A percentile compares a stretch with the other conserved stretches of the same genome.
phyloP scores from a whole-genome alignment of 2,797 vertebrate species.

The Enteromius paludinosus region DNA sequence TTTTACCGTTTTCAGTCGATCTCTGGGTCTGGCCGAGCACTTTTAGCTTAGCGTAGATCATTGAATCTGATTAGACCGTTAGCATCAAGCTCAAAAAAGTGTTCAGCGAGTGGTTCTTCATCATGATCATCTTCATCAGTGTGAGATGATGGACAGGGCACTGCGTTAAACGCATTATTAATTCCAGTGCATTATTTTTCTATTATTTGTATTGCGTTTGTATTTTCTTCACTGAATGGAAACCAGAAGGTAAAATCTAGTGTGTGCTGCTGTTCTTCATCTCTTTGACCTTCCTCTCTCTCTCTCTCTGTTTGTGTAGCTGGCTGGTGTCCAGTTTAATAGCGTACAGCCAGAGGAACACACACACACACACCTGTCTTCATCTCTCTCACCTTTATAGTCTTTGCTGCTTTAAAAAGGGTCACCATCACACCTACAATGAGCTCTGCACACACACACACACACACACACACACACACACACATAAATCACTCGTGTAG shows the following conservation, averaged over 20 bases:
- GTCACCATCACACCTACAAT: neutral
- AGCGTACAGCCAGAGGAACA: neutral
- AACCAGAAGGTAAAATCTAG: neutral
- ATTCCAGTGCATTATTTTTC: no score
- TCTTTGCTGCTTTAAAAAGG: neutral
- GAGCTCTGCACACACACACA: neutral
- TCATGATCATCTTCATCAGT: no score
- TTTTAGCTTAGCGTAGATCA: no score
- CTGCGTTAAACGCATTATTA: no score
- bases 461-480: neutral
- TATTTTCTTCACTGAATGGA: neutral
- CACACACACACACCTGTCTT: neutral
- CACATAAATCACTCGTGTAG: neutral
- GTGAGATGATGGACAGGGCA: no score
- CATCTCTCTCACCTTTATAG: neutral
- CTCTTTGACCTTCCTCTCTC: neutral
- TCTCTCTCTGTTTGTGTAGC: neutral
- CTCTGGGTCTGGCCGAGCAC: no score
- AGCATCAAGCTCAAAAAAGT: no score
- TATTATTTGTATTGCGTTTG: neutral
- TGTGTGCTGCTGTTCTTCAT: neutral
- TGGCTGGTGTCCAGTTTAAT: slow-evolving; percentile 3
- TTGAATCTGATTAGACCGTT: no score
- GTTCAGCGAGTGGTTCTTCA: no score
- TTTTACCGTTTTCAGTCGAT: no score